These are phyloP conservation scores for Myotis planiceps DNA, from an alignment of 2,797 vertebrate genomes.

Conservation along the genomic window DNA sequence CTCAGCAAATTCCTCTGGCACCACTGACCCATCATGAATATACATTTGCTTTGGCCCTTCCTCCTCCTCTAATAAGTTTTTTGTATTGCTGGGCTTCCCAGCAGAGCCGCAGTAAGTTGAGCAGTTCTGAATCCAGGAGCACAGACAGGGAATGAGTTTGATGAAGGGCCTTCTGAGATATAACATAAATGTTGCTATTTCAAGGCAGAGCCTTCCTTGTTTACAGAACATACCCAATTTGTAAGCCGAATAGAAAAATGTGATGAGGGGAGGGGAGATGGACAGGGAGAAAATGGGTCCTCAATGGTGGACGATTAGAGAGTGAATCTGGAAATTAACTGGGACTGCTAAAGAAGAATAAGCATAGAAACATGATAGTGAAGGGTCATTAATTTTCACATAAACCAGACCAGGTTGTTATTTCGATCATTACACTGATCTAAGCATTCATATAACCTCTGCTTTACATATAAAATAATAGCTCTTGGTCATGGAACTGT, in stretches of 20 bases:
- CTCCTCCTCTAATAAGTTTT: not conserved
- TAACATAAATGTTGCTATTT: not conserved
- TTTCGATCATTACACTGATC: conserved; percentile 24
- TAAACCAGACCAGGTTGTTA: not conserved
- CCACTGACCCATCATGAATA: conserved; percentile 19
- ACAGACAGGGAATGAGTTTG: not conserved
- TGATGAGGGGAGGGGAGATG: not conserved
- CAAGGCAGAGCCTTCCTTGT: conserved; percentile 38
- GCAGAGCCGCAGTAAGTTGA: not conserved
- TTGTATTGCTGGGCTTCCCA: not conserved
- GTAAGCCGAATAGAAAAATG: not conserved
- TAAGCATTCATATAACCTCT: not conserved
- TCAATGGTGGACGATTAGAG: not conserved
- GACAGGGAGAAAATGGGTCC: not conserved
- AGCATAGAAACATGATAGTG: not conserved
- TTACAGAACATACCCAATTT: not conserved
- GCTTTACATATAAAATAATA: conserved; percentile 8
- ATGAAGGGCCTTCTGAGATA: conserved; percentile 27
- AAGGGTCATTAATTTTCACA: not conserved
- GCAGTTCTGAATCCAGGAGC: not conserved
- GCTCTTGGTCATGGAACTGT: not conserved
- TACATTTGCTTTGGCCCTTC: conserved; percentile 5
- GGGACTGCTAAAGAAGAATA: not conserved
- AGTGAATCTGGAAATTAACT: conserved; percentile 36
- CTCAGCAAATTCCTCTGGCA: conserved; percentile 64